Base-by-base conservation (phyloP, 2,113 vertebrate genomes). In the Cyprinus carpio region DNA sequence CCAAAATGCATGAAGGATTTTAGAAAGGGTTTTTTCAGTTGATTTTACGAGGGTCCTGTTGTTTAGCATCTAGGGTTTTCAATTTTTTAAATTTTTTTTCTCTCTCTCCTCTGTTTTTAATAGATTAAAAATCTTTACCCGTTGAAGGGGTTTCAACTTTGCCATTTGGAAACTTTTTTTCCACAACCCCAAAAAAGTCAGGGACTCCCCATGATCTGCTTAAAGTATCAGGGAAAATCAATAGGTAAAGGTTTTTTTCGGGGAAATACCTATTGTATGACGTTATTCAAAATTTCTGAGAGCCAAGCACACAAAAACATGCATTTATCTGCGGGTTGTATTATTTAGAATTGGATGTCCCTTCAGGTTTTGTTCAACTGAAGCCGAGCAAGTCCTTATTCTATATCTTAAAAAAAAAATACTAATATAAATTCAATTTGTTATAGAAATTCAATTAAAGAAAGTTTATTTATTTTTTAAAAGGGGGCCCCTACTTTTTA, bases 101-200 rank as follows among this genome's bases (percentile, higher is more conserved):
- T 46, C 7, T 40, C 0, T 46, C 43, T 46, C 34, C 20, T 56
- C 13, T 25, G 27, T 49, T 49, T 49, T 49, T 49, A 40, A 54
- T n/a, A n/a, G n/a, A n/a, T n/a, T n/a, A n/a, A n/a, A n/a, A n/a
- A n/a, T n/a, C n/a, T n/a, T n/a, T n/a, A n/a, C n/a, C n/a, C 34
- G 20, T 60, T 65, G 37, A 37, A 27, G 65, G 78, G 78, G 65
- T 43, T 81, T 62, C 34, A 81, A 43, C 56, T 80, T 80, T 80
- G 56, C 16, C 58, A 64, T 81, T 31, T 67, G 34, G 0, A 31
- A 16, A n/a, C n/a, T 0, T 27, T 46, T 65, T 81, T 49, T 65
- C n/a, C 20, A 15, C 37, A 65, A 65, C 10, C 16, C 2, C 9
- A 9, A 65, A 29, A 8, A 29, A 6, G 64, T 40, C 60, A 81